Conservation (phyloP, 2,888 invertebrate species). For the Invenusta paracnida region DNA sequence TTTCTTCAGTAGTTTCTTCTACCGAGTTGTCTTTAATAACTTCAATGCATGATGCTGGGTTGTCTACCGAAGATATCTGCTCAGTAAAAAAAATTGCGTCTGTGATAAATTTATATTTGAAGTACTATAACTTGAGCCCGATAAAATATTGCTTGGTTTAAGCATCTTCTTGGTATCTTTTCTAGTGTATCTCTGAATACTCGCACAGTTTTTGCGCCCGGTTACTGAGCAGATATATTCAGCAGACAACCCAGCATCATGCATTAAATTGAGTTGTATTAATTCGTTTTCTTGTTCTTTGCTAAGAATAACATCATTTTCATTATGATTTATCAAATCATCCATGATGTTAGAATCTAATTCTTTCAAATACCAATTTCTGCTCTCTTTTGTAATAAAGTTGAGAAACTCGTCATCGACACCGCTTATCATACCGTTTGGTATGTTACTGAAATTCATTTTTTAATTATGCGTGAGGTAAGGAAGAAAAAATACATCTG, state of each 20-base stretch:
- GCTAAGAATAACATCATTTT: constrained; percentile 2
- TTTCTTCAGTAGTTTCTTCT: constrained; percentile 3
- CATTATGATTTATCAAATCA: background rate
- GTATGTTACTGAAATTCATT: background rate
- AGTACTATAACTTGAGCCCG: constrained; percentile 21
- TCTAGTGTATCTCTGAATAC: constrained; percentile 7
- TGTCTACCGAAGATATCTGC: too few species aligned
- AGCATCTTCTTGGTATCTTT: constrained; percentile 24
- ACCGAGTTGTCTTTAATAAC: background rate
- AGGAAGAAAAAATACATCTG: background rate
- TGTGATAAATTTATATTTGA: constrained; percentile 18
- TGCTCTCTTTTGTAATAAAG: background rate
- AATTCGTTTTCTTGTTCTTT: constrained; percentile 28
- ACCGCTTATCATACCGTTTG: too few species aligned
- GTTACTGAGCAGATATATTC: constrained; percentile 18
- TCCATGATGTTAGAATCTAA: background rate
- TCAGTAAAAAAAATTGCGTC: too few species aligned
- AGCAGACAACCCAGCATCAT: background rate
- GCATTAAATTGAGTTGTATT: constrained; percentile 29
- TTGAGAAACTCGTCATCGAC: constrained; percentile 13
- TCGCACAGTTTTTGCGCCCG: constrained; percentile 13
- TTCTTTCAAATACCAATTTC: constrained; percentile 28
- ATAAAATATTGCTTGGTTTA: constrained; percentile 14
- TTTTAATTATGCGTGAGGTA: background rate
- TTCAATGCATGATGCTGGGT: too few species aligned